Evolutionary conservation across 1,140 invertebrate species (phyloP).

Genomic region (Drosophila triauraria): DNA sequence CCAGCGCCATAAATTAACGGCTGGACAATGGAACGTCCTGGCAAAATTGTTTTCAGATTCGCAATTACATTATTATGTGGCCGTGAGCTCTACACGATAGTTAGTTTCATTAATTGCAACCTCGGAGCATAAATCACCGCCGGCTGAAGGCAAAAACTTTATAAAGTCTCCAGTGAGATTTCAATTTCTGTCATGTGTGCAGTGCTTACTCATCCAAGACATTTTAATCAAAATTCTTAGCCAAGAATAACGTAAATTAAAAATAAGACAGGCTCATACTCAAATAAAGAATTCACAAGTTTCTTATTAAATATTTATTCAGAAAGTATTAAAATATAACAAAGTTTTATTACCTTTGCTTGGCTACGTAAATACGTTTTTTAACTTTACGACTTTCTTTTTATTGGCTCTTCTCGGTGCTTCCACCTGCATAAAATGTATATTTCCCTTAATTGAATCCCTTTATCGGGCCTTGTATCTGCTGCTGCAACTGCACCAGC

Average conservation of each 20-base stretch:
- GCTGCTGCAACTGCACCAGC: slow-evolving; percentile 26
- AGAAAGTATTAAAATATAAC: too few species aligned
- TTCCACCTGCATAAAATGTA: slow-evolving; percentile 20
- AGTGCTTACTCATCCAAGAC: neutral
- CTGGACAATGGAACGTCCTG: slow-evolving; percentile 44
- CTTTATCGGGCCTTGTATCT: slow-evolving; percentile 47
- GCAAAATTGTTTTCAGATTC: slow-evolving; percentile 49
- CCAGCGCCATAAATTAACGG: slow-evolving; percentile 39
- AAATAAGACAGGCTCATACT: too few species aligned
- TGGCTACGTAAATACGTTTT: neutral
- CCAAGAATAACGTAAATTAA: too few species aligned
- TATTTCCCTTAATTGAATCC: slow-evolving; percentile 49
- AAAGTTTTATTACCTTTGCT: neutral
- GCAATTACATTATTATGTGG: slow-evolving; percentile 43
- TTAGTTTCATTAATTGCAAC: slow-evolving; percentile 55
- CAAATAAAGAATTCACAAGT: too few species aligned
- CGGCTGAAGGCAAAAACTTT: slow-evolving; percentile 13
- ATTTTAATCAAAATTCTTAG: slow-evolving; percentile 26
- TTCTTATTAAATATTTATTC: neutral
- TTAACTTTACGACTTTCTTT: neutral
- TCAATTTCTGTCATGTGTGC: slow-evolving; percentile 5
- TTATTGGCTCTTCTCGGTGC: neutral
- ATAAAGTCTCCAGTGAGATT: slow-evolving; percentile 13
- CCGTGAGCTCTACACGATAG: slow-evolving; percentile 45
- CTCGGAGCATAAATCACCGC: slow-evolving; percentile 35